Base-by-base conservation (phyloP, 2,888 invertebrate genomes). In the Heterodera filipjevi region DNA sequence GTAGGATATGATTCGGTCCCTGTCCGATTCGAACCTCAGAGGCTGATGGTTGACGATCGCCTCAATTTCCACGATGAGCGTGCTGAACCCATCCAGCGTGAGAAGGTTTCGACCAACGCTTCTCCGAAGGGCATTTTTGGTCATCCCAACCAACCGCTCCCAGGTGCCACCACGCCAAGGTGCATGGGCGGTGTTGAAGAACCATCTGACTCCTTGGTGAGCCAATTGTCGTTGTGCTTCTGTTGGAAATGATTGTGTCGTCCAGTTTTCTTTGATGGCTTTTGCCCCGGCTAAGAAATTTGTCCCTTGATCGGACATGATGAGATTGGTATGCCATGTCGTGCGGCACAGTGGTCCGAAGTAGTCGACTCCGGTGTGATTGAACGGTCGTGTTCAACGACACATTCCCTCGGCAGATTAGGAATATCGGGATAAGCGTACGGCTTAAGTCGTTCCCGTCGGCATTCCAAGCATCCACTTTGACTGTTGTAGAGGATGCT, bases 81-180 rank as follows among this genome's bases (percentile, higher is more conserved):
- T 76, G 27, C 22, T 0, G 14, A 66, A 8, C 19, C 59, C 74
- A 8, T 32, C 33, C 6, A 12, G 59, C 2, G 22, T 10, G 3
- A 74, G 35, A 0, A 74, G n/a, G 14, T 49, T 77, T 3, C 64
- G 71, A 1, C 74, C 59, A 5, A 77, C 16, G 22, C 53, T 46
- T 22, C 76, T 77, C 35, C 39, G 76, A n/a, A 77, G 59, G 44
- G 66, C 30, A 70, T n/a, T n/a, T n/a, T n/a, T n/a, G n/a, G n/a
- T n/a, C n/a, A n/a, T n/a, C n/a, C n/a, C n/a, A n/a, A n/a, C 70
- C 19, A 70, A n/a, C 35, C 70, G 70, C 6, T 70, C 70, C 35
- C 44, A 70, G 3, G 44, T 6, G 44, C 70, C 70, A 6, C 70
- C 70, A 3, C 3, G 3, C 70, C 70, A 3, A 22, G 70, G 70